Conservation (phyloP, 2,113 vertebrate species). For the Callaeas wilsoni region DNA sequence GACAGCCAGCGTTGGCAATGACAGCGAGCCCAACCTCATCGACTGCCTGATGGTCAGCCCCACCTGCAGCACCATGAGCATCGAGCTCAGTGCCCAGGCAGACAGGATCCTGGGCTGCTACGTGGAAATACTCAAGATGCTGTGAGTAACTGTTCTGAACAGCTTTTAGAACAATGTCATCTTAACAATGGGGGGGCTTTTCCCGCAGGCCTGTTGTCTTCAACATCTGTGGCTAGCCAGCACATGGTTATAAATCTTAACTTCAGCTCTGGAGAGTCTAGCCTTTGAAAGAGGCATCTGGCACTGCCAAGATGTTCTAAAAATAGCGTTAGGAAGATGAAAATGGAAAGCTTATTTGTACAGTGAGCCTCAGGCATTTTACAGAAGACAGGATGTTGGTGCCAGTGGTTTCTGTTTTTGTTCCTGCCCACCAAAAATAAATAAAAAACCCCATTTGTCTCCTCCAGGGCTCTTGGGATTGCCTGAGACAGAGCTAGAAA, state of each 20-base stretch:
- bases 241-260: constrained; percentile 17
- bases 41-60: constrained; percentile 98
- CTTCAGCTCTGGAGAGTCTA: background rate
- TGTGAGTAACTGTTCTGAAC: constrained; percentile 79
- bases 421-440: constrained; percentile 6
- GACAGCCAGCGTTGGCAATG: constrained; percentile 79
- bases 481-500: background rate
- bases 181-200: background rate
- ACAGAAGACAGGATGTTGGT: background rate
- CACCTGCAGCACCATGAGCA: constrained; percentile 91
- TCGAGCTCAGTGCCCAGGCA: constrained; percentile 93
- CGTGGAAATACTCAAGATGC: constrained; percentile 96
- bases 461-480: background rate
- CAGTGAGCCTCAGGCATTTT: constrained; percentile 1
- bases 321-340: constrained; percentile 47
- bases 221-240: constrained; percentile 8
- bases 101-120: constrained; percentile 96
- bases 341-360: constrained; percentile 37
- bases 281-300: constrained; percentile 44
- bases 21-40: constrained; percentile 97
- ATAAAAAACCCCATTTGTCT: background rate
- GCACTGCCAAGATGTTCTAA: constrained; percentile 32
- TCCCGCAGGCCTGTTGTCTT: background rate
- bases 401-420: constrained; percentile 1
- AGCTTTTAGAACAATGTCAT: background rate